These are phyloP conservation scores for Periophthalmus modestus DNA, from an alignment of 2,113 vertebrate species.

Conservation along the genomic window DNA sequence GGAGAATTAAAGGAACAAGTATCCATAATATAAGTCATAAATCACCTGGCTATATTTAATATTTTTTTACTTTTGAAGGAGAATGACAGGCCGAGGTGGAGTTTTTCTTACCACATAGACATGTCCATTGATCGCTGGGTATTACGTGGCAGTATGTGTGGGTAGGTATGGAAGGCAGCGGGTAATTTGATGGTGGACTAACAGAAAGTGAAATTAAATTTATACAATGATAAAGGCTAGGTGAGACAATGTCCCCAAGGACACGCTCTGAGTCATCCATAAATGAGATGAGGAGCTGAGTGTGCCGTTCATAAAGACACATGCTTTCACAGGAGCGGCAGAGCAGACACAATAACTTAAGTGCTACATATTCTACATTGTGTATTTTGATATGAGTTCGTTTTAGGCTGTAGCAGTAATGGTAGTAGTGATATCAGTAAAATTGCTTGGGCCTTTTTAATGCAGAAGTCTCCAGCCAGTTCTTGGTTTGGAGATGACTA, in stretches of 20 bases:
- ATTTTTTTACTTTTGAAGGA: background rate
- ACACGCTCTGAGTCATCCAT: slow-evolving; percentile 59
- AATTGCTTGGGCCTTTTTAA: too few species aligned
- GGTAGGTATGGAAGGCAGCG: slow-evolving; percentile 22
- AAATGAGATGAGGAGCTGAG: slow-evolving; percentile 52
- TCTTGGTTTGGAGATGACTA: too few species aligned
- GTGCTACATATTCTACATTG: too few species aligned
- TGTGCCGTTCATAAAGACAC: slow-evolving; percentile 16
- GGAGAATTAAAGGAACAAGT: too few species aligned
- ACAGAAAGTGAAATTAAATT: slow-evolving; percentile 61
- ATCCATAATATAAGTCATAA: background rate
- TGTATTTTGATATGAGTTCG: too few species aligned
- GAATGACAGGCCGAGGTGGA: background rate
- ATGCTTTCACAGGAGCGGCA: slow-evolving; percentile 11
- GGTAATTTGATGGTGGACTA: slow-evolving; percentile 48
- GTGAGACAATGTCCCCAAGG: slow-evolving; percentile 54
- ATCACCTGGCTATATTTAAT: background rate
- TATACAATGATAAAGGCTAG: slow-evolving; percentile 44
- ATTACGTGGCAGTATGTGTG: slow-evolving; percentile 21
- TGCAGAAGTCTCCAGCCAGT: too few species aligned
- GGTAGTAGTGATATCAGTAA: too few species aligned
- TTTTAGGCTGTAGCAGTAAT: too few species aligned
- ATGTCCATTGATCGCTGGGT: slow-evolving; percentile 10
- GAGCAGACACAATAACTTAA: background rate
- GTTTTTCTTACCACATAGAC: slow-evolving; percentile 10